These are phyloP conservation scores for Oxycera nigricornis DNA, from an alignment of 2,888 invertebrate species.

Conservation along the genomic window DNA sequence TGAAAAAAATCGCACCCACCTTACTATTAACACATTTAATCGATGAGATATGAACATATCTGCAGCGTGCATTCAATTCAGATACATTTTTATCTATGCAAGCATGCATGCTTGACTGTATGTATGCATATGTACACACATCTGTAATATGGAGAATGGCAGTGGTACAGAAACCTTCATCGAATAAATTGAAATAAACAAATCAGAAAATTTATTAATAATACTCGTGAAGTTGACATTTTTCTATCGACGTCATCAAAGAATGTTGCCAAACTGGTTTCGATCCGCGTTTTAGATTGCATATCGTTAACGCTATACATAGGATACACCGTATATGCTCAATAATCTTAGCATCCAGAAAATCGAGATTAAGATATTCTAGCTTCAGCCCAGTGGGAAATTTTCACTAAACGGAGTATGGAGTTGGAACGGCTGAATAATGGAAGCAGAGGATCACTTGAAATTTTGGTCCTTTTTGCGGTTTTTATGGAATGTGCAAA, in stretches of 20 bases:
- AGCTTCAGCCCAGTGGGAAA: slow-evolving; percentile 12
- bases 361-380: slow-evolving; percentile 13
- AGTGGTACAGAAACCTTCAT: neutral
- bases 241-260: slow-evolving; percentile 67
- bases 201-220: slow-evolving; percentile 34
- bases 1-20: too few relatives aligned
- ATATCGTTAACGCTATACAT: slow-evolving; percentile 19
- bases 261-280: slow-evolving; percentile 72
- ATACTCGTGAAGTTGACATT: slow-evolving; percentile 62
- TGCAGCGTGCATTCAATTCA: too few relatives aligned
- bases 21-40: too few relatives aligned
- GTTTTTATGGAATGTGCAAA: neutral
- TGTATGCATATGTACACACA: neutral
- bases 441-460: too few relatives aligned
- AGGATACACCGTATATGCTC: neutral
- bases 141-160: neutral
- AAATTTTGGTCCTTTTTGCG: neutral
- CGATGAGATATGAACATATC: too few relatives aligned
- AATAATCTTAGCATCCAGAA: slow-evolving; percentile 17
- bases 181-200: slow-evolving; percentile 14
- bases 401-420: neutral
- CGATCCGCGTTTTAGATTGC: slow-evolving; percentile 22
- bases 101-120: neutral
- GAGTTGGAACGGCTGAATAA: neutral
- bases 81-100: neutral